These are phyloP conservation scores for Zhuqinia jingwanae DNA, from an alignment of 2,888 invertebrate genomes.

Conservation along the genomic window DNA sequence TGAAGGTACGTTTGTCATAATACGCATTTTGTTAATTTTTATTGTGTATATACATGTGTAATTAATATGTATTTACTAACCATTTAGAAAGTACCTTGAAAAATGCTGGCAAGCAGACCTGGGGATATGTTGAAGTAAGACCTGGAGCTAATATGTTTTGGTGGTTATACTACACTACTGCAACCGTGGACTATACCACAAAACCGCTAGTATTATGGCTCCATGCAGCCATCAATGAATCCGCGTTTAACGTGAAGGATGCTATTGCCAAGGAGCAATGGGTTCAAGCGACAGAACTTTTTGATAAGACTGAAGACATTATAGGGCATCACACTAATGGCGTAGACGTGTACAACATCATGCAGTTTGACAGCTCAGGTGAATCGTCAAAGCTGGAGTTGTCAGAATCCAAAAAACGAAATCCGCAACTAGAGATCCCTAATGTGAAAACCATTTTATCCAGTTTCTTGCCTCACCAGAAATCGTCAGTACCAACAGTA, in stretches of 20 bases:
- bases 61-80: no score
- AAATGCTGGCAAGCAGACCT: slow-evolving; percentile 85
- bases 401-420: neutral
- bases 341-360: slow-evolving; percentile 92
- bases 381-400: neutral
- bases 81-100: slow-evolving; percentile 58
- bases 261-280: slow-evolving; percentile 85
- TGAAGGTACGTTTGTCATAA: neutral
- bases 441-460: slow-evolving; percentile 41
- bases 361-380: slow-evolving; percentile 51
- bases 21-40: neutral
- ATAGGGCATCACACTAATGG: slow-evolving; percentile 84
- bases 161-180: slow-evolving; percentile 90
- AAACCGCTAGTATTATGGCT: slow-evolving; percentile 93
- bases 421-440: neutral
- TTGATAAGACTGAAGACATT: slow-evolving; percentile 85
- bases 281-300: slow-evolving; percentile 85
- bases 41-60: no score
- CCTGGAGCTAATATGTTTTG: slow-evolving; percentile 91
- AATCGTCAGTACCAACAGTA: neutral
- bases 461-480: slow-evolving; percentile 13
- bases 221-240: slow-evolving; percentile 84
- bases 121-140: slow-evolving; percentile 88
- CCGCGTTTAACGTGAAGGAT: slow-evolving; percentile 84
- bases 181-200: slow-evolving; percentile 84